Evolutionary conservation across 2,888 invertebrate genomes (phyloP).

Genomic region (Polydesmus complanatus): DNA sequence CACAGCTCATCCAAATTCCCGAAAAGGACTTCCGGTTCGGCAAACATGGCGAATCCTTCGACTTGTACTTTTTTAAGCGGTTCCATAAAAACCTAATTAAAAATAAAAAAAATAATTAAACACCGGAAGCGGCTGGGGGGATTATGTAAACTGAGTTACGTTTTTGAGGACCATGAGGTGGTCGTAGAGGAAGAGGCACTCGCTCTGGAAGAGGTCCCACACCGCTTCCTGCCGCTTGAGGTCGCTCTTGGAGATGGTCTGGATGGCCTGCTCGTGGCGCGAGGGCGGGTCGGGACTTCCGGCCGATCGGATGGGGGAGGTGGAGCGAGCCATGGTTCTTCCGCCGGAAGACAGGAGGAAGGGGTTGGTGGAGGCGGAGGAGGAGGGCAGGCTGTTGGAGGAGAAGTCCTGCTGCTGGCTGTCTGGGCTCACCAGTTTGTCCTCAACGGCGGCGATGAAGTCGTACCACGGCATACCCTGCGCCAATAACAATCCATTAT

Average conservation of each 20-base stretch:
- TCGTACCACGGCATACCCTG: slow-evolving; percentile 34
- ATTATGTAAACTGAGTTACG: no score
- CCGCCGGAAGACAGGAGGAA: background rate
- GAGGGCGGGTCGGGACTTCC: slow-evolving; percentile 20
- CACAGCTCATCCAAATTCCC: slow-evolving; percentile 47
- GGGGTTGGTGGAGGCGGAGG: background rate
- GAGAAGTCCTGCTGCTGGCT: background rate
- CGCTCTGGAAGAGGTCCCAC: slow-evolving; percentile 48
- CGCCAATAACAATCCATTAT: background rate
- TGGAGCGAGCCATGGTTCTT: slow-evolving; percentile 13
- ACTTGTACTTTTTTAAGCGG: slow-evolving; percentile 49
- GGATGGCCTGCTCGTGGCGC: slow-evolving; percentile 19
- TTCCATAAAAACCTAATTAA: slow-evolving; percentile 45
- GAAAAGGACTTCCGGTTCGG: slow-evolving; percentile 46
- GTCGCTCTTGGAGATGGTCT: slow-evolving; percentile 24
- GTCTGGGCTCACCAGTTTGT: slow-evolving; percentile 12
- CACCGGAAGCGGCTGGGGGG: no score
- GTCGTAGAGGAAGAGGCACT: slow-evolving; percentile 44
- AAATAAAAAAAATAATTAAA: background rate
- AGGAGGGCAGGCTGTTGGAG: background rate
- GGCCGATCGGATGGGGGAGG: slow-evolving; percentile 17
- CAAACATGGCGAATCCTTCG: slow-evolving; percentile 47
- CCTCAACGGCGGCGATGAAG: slow-evolving; percentile 27
- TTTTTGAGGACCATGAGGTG: slow-evolving; percentile 48
- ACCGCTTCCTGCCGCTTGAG: slow-evolving; percentile 40